Base-by-base conservation (phyloP, 2,888 invertebrate genomes). In the Scaeva pyrastri region DNA sequence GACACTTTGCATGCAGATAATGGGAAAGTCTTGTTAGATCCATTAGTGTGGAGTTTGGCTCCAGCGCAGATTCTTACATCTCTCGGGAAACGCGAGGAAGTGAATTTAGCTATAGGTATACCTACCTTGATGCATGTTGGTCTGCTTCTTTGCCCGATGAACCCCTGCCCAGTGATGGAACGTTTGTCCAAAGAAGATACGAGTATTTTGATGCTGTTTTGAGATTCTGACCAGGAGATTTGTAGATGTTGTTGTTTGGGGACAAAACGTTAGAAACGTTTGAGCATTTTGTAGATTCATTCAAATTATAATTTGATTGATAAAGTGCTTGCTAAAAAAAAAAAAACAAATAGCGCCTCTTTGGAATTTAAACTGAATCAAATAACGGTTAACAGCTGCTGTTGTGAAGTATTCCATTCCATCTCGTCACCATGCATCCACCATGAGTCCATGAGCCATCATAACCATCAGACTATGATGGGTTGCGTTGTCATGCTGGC, bases 21-120 rank as follows among this genome's bases (percentile, higher is more conserved):
- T 86, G 86, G 82, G 82, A 86, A 86, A 86, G 70, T 86, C 86
- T 86, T 86, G 86, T 86, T 74, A 82, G 64, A 75, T 70, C 82
- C 86, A 86, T 86, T 86, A 86, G 86, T 74, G 76, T 31, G 31
- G 75, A 31, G 31, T 31, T 50, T 66, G 79, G 72, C 72, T 60
- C 39, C 80, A 76, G 36, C 23, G 48, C 21, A 71, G 72, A 72
- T 68, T 81, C 72, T 62, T 80, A 52, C 39, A 56, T 66, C 66
- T 74, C 7, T 58, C 50, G 43, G 21, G 23, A 1, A 14, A 4
- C 3, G 45, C 16, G 26, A 56, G 16, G 72, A 76, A 62, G 58
- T 52, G 19, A 31, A 41, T 64, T 23, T 2, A 11, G 11, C 50
- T 43, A n/a, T 43, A 58, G 26, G 26, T 45, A 45, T 56, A 10